These are phyloP conservation scores for Ennomos erosarius DNA, from an alignment of 2,888 invertebrate species.

Conservation along the genomic window DNA sequence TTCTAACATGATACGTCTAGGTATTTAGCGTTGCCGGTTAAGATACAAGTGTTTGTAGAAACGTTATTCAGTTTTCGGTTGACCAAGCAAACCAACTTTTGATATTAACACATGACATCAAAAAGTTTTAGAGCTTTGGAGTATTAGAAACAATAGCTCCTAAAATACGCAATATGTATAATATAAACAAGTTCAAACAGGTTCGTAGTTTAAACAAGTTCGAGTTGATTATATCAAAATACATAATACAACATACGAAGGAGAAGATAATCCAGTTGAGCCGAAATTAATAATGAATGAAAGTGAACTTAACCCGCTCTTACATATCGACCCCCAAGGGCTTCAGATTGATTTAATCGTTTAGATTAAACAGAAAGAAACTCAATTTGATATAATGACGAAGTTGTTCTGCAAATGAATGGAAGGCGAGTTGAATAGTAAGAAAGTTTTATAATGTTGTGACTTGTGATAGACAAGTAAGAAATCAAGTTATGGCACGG, in stretches of 20 bases:
- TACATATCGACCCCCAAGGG: constrained; percentile 50
- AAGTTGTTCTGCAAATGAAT: constrained; percentile 43
- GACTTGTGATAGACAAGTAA: constrained; percentile 29
- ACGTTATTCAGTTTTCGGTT: too few relatives aligned
- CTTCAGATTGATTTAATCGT: constrained; percentile 55
- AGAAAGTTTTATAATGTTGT: constrained; percentile 27
- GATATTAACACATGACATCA: too few relatives aligned
- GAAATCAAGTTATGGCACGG: constrained; percentile 23
- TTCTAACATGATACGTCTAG: constrained; percentile 25
- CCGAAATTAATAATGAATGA: constrained; percentile 32
- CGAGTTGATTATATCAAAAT: constrained; percentile 12
- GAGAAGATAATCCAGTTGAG: constrained; percentile 11
- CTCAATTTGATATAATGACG: constrained; percentile 46
- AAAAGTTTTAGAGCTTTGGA: too few relatives aligned
- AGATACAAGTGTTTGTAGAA: neutral
- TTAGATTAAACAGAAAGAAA: constrained; percentile 45
- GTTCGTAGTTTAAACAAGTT: too few relatives aligned
- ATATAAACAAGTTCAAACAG: too few relatives aligned
- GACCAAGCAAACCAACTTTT: too few relatives aligned
- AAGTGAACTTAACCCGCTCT: constrained; percentile 46
- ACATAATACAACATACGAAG: constrained; percentile 3
- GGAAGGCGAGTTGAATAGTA: constrained; percentile 30
- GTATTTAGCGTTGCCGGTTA: constrained; percentile 11
- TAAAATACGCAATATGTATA: too few relatives aligned
- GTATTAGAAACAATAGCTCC: too few relatives aligned